These are phyloP conservation scores for Chaetodon trifasciatus DNA, from an alignment of 2,797 vertebrate genomes.

Conservation along the genomic window DNA sequence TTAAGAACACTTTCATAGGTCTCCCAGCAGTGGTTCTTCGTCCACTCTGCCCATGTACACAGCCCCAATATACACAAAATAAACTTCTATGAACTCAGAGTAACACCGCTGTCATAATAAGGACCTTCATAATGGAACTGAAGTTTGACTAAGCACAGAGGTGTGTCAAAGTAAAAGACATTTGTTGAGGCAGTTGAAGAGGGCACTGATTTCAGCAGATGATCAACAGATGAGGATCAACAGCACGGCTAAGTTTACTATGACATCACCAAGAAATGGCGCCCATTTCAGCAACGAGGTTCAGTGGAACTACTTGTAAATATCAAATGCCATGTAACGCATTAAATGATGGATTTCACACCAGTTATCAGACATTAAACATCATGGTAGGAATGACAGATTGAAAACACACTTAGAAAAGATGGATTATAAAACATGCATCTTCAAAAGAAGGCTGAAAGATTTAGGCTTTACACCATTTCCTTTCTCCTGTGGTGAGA, in stretches of 20 bases:
- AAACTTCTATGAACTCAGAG: constrained; percentile 19
- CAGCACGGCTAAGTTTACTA: constrained; percentile 57
- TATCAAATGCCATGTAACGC: constrained; percentile 30
- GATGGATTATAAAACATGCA: constrained; percentile 77
- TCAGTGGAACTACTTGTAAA: constrained; percentile 39
- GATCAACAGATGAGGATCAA: constrained; percentile 55
- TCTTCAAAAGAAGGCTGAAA: constrained; percentile 59
- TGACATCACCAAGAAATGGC: constrained; percentile 58
- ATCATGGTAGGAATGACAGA: constrained; percentile 47
- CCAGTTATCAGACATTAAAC: constrained; percentile 39
- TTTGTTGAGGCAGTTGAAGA: constrained; percentile 49
- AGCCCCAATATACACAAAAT: constrained; percentile 46
- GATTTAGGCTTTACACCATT: constrained; percentile 37
- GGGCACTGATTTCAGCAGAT: constrained; percentile 40
- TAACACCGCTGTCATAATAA: constrained; percentile 23
- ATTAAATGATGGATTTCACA: constrained; percentile 48
- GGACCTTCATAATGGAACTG: constrained; percentile 16
- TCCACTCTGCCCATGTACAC: constrained; percentile 28
- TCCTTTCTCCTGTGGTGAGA: constrained; percentile 33
- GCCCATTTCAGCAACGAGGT: constrained; percentile 47
- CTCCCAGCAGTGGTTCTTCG: constrained; percentile 33
- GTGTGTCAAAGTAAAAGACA: constrained; percentile 35
- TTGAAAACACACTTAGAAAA: constrained; percentile 69
- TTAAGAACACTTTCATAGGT: constrained; percentile 74
- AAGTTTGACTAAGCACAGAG: constrained; percentile 37